Conservation (phyloP, 2,113 vertebrate genomes). For the Arvicanthis niloticus region DNA sequence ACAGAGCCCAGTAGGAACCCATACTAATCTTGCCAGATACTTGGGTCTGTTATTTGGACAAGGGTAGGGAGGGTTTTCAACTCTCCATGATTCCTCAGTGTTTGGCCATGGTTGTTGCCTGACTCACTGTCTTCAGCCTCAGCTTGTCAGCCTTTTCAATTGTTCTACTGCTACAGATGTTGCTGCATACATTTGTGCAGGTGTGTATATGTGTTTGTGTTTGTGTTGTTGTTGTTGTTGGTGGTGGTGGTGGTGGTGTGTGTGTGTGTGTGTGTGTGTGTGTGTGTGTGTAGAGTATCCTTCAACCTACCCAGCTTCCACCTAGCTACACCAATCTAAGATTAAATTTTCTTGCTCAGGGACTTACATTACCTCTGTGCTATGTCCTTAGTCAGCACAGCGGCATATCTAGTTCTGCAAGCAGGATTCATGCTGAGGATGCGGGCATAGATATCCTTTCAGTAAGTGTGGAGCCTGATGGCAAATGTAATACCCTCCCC, state of each 20-base stretch:
- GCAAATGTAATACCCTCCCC: accelerated
- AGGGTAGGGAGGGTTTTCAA: background rate
- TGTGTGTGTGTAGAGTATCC: background rate
- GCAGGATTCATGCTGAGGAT: accelerated
- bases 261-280: background rate
- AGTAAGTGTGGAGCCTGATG: background rate
- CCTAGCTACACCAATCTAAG: background rate
- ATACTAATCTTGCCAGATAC: background rate
- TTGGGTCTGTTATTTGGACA: too few species aligned
- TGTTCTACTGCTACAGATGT: background rate
- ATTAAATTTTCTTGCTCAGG: background rate
- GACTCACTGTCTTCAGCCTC: background rate
- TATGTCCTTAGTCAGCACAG: background rate
- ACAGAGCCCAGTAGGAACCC: background rate
- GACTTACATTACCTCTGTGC: accelerated
- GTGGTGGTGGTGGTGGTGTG: too few species aligned
- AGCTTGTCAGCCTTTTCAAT: background rate
- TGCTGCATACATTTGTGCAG: background rate
- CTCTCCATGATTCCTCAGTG: background rate
- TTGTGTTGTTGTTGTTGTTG: too few species aligned
- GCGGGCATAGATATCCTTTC: background rate
- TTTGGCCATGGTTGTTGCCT: background rate
- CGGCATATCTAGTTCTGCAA: background rate
- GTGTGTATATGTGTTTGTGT: background rate
- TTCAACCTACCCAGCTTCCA: background rate